Percentiles rank a stretch among this genome's conserved stretches.
Evolutionary conservation across 2,113 vertebrate genomes (phyloP).

Genomic region (Colaptes auratus): DNA sequence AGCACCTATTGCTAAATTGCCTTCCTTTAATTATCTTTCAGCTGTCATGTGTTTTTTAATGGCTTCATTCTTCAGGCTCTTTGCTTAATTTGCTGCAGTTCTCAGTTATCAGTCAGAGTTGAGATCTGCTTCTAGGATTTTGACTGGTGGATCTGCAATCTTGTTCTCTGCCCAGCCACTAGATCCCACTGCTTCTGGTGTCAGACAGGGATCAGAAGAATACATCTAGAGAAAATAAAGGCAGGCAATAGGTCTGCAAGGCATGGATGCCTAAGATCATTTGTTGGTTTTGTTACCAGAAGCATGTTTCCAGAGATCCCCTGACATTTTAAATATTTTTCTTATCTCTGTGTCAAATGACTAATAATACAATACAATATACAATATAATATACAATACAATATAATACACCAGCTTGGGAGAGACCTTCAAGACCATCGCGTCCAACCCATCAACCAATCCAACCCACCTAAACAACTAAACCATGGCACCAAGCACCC

Average conservation of each 20-base stretch:
- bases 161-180: neutral
- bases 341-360: neutral
- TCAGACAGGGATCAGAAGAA: neutral
- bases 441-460: no score
- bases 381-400: no score
- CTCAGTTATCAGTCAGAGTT: neutral
- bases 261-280: neutral
- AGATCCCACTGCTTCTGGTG: neutral
- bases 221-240: neutral
- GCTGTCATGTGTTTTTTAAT: conserved; percentile 13
- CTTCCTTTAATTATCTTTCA: conserved; percentile 37
- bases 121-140: neutral
- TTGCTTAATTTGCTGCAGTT: conserved; percentile 39
- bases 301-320: neutral
- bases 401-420: no score
- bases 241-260: neutral
- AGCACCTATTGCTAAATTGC: conserved; percentile 36
- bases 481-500: no score
- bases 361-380: no score
- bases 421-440: no score
- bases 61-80: conserved; percentile 38
- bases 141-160: neutral
- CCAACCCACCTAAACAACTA: no score
- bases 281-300: neutral
- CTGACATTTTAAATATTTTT: neutral